Base-by-base conservation (phyloP, 2,888 invertebrate species). In the Amorpha juglandis region DNA sequence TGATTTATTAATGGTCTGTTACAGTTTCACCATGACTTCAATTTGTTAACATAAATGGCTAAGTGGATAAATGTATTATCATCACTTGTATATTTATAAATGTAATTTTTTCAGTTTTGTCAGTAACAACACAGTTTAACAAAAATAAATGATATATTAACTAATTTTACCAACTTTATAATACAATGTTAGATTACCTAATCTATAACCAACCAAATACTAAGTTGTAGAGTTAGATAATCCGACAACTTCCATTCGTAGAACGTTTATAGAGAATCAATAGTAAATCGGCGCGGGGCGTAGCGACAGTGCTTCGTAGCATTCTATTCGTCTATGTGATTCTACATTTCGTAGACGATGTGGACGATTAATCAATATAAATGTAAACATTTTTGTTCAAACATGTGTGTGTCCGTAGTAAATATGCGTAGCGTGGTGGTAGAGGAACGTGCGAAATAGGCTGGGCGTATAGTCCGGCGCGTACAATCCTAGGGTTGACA, bases 341-440 rank as follows among this genome's bases (percentile, higher is more conserved):
- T 45, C 62, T 63, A 63, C 27, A 33, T 63, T 63, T 33, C 48
- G 48, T 47, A 63, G 62, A 63, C 62, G 11, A 45, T n/a, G 33
- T 63, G 53, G n/a, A 53, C 52, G 38, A 52, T 52, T 53, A 64
- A 64, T 64, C 53, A n/a, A 53, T 64, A 52, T 64, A 53, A 53
- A 45, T 64, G 64, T 52, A 53, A 53, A 64, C 52, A 63, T 51
- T 50, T 58, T 51, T 63, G 51, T 64, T 33, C 12, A 19, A 48
- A 53, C 33, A 7, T 52, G 64, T 64, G 64, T 53, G 64, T 53
- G 52, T 53, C 7, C 45, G 52, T 64, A 64, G 52, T 64, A 64
- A 63, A 64, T 42, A 53, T 53, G 53, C 53, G 48, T 63, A 48
- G 58, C 38, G 42, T 33, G 33, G 63, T 19, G 51, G 38, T n/a